Evolutionary conservation across 2,888 invertebrate species (phyloP), one percentile per base, ranked within the genome.

Genomic region (Fissipunctia ypsillon): DNA sequence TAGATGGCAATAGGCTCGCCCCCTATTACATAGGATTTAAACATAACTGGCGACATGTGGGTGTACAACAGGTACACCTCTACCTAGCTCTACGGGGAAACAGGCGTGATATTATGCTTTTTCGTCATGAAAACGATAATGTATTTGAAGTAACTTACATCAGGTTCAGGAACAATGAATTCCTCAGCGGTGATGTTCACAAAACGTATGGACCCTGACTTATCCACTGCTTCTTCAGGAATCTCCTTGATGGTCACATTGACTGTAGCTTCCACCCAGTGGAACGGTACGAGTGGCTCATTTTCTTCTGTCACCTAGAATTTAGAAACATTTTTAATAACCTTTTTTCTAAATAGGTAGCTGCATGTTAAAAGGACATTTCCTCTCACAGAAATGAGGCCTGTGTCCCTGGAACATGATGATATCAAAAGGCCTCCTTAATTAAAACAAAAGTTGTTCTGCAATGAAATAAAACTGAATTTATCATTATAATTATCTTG

Each of bases 121-220:
- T 35, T 35, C 9, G 9, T 9, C 3, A 7, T 54, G 9, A 38
- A 68, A 45, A 57, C 10, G 35, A 52, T 12, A 9, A 54, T 28
- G 3, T 31, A 22, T 16, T 0, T 48, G 25, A 25, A 5, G 63
- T 45, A 75, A 94, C 95, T 95, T 87, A 97, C 96, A 87, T 94
- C 93, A 56, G 92, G 90, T 75, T 96, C 95, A 10, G 97, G 96
- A 69, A 97, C 96, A 61, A 99, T 97, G 91, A 99, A 99, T 77
- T 99, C 97, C 89, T 99, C 99, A 63, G 98, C 98, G 6, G 97
- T 98, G 31, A 98, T 97, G 69, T 98, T 98, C 54, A 97, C 94
- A 88, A 99, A 97, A 28, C 99, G 97, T 69, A 99, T 97, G 0
- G 99, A 99, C 0, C 99, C 99, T 1, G 99, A 99, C 91, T 98